Evolutionary conservation across 2,888 invertebrate species (phyloP), one percentile per base, ranked within the genome.

Genomic region (Agrochola circellaris): DNA sequence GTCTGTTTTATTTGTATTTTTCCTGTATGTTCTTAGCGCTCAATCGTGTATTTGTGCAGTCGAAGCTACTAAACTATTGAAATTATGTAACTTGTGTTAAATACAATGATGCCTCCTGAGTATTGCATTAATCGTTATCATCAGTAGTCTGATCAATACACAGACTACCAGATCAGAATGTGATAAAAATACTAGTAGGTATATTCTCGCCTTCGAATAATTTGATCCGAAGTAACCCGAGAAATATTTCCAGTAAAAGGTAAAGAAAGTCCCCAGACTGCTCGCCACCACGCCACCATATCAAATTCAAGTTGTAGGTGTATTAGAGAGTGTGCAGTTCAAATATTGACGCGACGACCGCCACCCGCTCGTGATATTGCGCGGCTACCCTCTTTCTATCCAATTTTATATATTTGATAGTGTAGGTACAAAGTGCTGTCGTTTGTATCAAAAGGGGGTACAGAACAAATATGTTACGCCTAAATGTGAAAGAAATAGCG

Each of bases 341-440:
- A 85, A 88, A 88, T 88, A 88, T 88, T 88, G 87, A 87, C 88
- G 75, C 66, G 79, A 3, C 58, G 56, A 66, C 58, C 75, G 70
- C 69, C 77, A 77, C 79, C 64, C 69, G 64, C 26, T 58, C 72
- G 64, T 58, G 74, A 87, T 88, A 89, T 89, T 88, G 85, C 87
- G 38, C 66, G 71, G 75, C 73, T 58, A 69, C 85, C 84, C 87
- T 84, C 83, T 60, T 38, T 61, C 73, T 61, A 72, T 66, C 23
- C 85, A 75, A 80, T 84, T 84, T 87, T 80, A 80, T 83, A 83
- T 87, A 84, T 87, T 84, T 87, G 81, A 84, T 87, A 72, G 87
- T 84, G 65, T 72, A 71, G 51, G 77, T 68, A 65, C 68, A 45
- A 56, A 34, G 42, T 56, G 51, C 56, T 66, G 62, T 13, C 71